Evolutionary conservation across 2,797 vertebrate species (phyloP).

Genomic region (Pogonophryne albipinna): DNA sequence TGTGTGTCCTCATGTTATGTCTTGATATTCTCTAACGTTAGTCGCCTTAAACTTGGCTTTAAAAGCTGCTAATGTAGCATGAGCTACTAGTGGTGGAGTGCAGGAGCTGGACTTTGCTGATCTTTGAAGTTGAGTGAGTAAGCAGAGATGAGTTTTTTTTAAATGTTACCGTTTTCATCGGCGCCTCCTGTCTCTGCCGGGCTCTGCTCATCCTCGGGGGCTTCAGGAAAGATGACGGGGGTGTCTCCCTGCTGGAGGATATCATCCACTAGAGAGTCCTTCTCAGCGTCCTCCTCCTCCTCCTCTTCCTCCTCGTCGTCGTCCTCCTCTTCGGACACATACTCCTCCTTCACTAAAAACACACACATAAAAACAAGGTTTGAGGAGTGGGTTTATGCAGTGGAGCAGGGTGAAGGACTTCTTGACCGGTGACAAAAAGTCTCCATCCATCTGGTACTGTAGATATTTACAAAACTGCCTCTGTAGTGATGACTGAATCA

Average conservation of each 20-base stretch:
- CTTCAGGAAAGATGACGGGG: constrained; percentile 96
- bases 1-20: not conserved
- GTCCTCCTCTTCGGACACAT: constrained; percentile 92
- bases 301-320: constrained; percentile 65
- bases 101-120: not conserved
- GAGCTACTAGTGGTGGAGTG: not conserved
- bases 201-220: constrained; percentile 96
- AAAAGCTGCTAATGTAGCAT: not conserved
- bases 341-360: constrained; percentile 93
- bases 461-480: not conserved
- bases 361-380: constrained; percentile 31
- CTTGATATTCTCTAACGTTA: not conserved
- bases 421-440: not conserved
- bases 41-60: not conserved
- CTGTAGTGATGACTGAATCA: not conserved
- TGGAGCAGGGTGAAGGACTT: not conserved
- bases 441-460: no score
- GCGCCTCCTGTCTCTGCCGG: constrained; percentile 92
- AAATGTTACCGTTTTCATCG: constrained; percentile 92
- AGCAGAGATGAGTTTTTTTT: constrained; percentile 18
- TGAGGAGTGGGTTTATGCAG: not conserved
- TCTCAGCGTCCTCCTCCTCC: constrained; percentile 69
- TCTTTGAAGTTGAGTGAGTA: not conserved
- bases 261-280: constrained; percentile 94
- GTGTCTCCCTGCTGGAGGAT: constrained; percentile 97